phyloP scores from a whole-genome alignment of 1,140 invertebrate species.

The Drosophila navojoa region DNA sequence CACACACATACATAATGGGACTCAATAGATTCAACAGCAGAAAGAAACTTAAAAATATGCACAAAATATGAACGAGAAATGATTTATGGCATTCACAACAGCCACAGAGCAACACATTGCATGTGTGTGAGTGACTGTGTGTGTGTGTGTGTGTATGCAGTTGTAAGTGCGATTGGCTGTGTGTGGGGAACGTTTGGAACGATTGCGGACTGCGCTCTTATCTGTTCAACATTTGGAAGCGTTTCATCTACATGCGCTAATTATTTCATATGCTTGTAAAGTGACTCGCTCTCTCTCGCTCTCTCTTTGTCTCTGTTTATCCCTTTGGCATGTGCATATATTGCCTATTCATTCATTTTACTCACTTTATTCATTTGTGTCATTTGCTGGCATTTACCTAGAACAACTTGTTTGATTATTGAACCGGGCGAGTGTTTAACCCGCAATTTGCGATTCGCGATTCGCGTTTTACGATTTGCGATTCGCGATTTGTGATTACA shows the following conservation, averaged over 20 bases:
- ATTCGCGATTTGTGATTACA: slow-evolving; percentile 43
- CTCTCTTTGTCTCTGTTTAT: slow-evolving; percentile 3
- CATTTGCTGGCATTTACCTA: slow-evolving; percentile 53
- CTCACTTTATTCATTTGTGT: slow-evolving; percentile 39
- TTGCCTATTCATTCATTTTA: slow-evolving; percentile 41
- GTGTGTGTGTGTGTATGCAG: not conserved
- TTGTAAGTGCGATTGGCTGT: slow-evolving; percentile 6
- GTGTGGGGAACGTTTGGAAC: slow-evolving; percentile 21
- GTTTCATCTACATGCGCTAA: slow-evolving; percentile 70
- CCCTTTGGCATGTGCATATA: slow-evolving; percentile 28
- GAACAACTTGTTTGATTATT: slow-evolving; percentile 79
- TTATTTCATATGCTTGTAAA: slow-evolving; percentile 75
- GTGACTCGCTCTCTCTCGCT: slow-evolving; percentile 6
- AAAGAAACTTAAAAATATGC: slow-evolving; percentile 75
- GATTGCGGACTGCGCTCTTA: slow-evolving; percentile 42
- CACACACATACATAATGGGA: slow-evolving; percentile 39
- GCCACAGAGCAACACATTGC: slow-evolving; percentile 23
- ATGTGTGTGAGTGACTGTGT: slow-evolving; percentile 15
- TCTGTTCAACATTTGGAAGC: slow-evolving; percentile 58
- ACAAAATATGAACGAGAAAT: slow-evolving; percentile 74
- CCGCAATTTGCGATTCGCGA: slow-evolving; percentile 37
- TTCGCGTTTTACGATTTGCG: slow-evolving; percentile 29
- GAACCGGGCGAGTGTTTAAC: slow-evolving; percentile 53
- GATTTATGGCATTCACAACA: slow-evolving; percentile 72
- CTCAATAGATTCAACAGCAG: slow-evolving; percentile 56